phyloP scores from a whole-genome alignment of 2,113 vertebrate genomes.

The Scopus umbretta region DNA sequence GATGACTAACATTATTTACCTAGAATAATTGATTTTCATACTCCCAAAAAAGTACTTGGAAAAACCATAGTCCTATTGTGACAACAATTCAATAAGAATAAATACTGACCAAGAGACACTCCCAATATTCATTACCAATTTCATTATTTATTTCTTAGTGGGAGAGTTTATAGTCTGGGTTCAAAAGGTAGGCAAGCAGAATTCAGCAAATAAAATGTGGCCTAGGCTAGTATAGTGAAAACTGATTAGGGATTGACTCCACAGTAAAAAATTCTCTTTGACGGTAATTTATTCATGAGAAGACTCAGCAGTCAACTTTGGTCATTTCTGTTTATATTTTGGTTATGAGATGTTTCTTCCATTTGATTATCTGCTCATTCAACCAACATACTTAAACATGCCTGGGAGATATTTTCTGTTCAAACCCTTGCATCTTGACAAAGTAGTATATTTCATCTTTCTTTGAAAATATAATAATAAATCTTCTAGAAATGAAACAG shows the following conservation, averaged over 20 bases:
- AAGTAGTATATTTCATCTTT: not conserved
- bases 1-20: not conserved
- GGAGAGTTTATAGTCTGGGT: not conserved
- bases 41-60: not conserved
- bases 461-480: not conserved
- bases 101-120: not conserved
- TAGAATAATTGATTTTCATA: not conserved
- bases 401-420: not conserved
- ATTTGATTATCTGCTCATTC: constrained; percentile 16
- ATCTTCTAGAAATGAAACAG: not conserved
- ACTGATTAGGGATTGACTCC: not conserved
- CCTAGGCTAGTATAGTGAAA: not conserved
- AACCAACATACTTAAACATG: not conserved
- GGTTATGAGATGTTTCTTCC: not conserved
- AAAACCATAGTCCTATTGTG: not conserved
- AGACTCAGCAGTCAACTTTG: not conserved
- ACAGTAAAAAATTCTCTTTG: not conserved
- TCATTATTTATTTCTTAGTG: not conserved
- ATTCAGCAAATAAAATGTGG: not conserved
- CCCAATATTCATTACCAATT: not conserved
- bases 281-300: constrained; percentile 36
- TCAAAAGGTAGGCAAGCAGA: not conserved
- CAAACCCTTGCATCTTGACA: not conserved
- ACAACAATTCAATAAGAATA: not conserved
- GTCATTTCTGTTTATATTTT: constrained; percentile 1